Base-by-base conservation (phyloP, 2,888 invertebrate genomes). In the Troides helena region DNA sequence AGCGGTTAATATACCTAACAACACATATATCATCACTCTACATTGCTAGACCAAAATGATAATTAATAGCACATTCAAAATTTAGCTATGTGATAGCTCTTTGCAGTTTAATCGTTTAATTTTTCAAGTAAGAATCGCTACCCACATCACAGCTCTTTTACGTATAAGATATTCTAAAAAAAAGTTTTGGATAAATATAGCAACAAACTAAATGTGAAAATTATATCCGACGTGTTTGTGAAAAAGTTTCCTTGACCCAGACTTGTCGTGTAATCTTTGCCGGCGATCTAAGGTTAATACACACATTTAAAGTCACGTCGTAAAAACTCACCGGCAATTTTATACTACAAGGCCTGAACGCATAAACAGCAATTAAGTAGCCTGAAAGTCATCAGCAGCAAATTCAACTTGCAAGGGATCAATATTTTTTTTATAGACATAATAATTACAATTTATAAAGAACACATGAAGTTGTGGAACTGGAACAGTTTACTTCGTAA, bases 301-400 rank as follows among this genome's bases (percentile, higher is more conserved):
- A 67, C 61, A 69, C 65, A 69, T 72, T 72, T 69, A 63, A 21
- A 69, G 64, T 67, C 68, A 63, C n/a, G 65, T 65, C n/a, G 64
- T 65, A 64, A 71, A 69, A 68, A 60, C 46, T 69, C 14, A 43
- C 56, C 23, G 50, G 58, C 67, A 66, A 69, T 66, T 71, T 65
- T 39, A 63, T 21, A 53, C 18, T 36, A 56, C 56, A 39, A 67
- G 46, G 57, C 25, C 53, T 53, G 57, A 30, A 67, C 67, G 59
- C 67, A 46, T 50, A 7, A 53, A 58, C 57, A 23, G 4, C 46
- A 39, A 62, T 58, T 68, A 66, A 67, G 39, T 62, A 21, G 63
- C 60, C n/a, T 56, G 57, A 68, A 69, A 63, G 64, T 60, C 39
- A 63, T 64, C 62, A 66, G 60, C 57, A 60, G 61, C 61, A 21